These are phyloP conservation scores for Psilopogon haemacephalus DNA, from an alignment of 2,113 vertebrate species.

Conservation along the genomic window DNA sequence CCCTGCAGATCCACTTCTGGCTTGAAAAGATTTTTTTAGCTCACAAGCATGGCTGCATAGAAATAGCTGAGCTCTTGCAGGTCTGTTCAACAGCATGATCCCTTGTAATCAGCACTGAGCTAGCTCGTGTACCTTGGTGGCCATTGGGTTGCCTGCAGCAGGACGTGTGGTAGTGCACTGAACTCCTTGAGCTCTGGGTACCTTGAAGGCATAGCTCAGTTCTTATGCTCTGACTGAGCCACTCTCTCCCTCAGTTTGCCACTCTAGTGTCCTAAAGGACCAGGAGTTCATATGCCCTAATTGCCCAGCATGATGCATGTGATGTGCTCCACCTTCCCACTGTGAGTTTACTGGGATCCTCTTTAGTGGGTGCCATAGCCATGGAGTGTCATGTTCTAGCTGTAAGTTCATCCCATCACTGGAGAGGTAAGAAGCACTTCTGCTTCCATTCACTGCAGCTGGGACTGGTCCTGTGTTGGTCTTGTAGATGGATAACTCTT, in stretches of 20 bases:
- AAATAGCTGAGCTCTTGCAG: not conserved
- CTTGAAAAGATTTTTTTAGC: not conserved
- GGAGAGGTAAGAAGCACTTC: not conserved
- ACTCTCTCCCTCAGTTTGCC: not conserved
- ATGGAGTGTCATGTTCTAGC: rapidly evolving
- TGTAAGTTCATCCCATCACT: rapidly evolving
- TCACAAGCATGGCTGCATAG: not conserved
- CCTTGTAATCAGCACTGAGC: not conserved
- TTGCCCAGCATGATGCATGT: not conserved
- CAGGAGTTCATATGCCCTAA: not conserved
- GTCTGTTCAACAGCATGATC: not conserved
- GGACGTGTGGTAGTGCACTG: not conserved
- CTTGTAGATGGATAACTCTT: not conserved
- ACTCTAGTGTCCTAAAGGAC: not conserved
- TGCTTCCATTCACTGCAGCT: not conserved
- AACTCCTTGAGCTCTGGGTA: not conserved
- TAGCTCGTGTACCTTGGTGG: rapidly evolving
- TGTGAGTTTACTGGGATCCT: not conserved
- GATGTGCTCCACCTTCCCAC: not conserved
- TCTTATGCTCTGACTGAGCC: not conserved
- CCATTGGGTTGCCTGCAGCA: not conserved
- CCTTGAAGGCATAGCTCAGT: not conserved
- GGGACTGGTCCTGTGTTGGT: not conserved
- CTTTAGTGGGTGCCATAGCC: not conserved
- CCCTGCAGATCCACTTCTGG: not conserved